Percentiles rank a stretch among this genome's conserved stretches.
Conservation (phyloP, 2,113 vertebrate genomes). For the Tapirus terrestris region DNA sequence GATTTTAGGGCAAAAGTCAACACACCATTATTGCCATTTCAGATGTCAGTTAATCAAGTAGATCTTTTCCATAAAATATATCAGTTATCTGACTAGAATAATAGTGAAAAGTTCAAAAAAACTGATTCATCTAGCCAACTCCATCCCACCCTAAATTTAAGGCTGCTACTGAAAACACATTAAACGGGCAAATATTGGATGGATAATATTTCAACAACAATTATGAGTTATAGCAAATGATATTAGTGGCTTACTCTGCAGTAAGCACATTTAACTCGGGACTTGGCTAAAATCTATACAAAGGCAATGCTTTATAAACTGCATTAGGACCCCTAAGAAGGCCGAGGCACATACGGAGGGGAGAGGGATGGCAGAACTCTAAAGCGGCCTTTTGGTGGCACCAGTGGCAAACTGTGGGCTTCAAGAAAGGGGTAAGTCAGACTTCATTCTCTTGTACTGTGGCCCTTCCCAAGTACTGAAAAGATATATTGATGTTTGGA, state of each 20-base stretch:
- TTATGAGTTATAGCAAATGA: not conserved
- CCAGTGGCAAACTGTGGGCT: not conserved
- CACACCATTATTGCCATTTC: not conserved
- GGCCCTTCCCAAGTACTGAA: not conserved
- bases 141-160: not conserved
- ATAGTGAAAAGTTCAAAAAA: not conserved
- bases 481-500: not conserved
- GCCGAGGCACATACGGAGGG: not conserved
- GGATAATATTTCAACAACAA: not conserved
- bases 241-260: not conserved
- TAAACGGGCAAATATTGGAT: not conserved
- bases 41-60: not conserved
- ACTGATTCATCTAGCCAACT: not conserved
- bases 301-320: not conserved
- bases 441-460: not conserved
- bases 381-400: not conserved
- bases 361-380: not conserved
- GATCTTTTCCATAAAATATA: not conserved
- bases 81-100: not conserved
- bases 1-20: not conserved
- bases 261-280: not conserved
- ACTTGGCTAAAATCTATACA: not conserved
- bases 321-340: not conserved
- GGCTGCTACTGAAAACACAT: not conserved
- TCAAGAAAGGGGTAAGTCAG: not conserved